phyloP scores from a whole-genome alignment of 1,140 invertebrate species.

The Apis cerana region DNA sequence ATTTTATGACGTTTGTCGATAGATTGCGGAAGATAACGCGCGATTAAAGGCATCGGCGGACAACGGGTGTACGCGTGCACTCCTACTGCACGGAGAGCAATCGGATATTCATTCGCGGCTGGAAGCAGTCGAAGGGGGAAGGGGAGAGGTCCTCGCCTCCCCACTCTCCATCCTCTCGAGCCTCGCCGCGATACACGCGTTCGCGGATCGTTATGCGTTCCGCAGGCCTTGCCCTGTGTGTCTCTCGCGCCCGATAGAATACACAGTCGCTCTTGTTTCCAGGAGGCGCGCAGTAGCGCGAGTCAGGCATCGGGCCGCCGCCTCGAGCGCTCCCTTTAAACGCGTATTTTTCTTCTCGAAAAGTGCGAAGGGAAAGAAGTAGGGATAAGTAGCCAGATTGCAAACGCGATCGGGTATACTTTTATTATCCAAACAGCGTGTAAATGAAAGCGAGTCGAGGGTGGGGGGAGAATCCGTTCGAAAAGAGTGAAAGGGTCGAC shows the following conservation, averaged over 20 bases:
- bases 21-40: slow-evolving; percentile 55
- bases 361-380: no score
- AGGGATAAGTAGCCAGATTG: no score
- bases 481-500: slow-evolving; percentile 16
- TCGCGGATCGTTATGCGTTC: slow-evolving; percentile 17
- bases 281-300: no score
- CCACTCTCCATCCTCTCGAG: background rate
- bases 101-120: slow-evolving; percentile 63
- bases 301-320: no score
- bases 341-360: no score
- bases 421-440: background rate
- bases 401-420: no score
- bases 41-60: slow-evolving; percentile 59
- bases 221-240: background rate
- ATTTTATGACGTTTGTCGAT: slow-evolving; percentile 64
- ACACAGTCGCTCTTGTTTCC: no score
- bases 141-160: background rate
- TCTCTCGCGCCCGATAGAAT: no score
- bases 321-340: no score
- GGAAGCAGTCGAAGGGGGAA: slow-evolving; percentile 31
- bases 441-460: slow-evolving; percentile 8
- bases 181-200: background rate
- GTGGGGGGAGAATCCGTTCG: background rate
- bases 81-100: slow-evolving; percentile 42
- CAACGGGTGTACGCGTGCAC: slow-evolving; percentile 50